Evolutionary conservation across 35 echinoderm and acorn worm species (phyloP), one percentile per base, ranked within the genome.

Genomic region (Ophioderma brevispina): DNA sequence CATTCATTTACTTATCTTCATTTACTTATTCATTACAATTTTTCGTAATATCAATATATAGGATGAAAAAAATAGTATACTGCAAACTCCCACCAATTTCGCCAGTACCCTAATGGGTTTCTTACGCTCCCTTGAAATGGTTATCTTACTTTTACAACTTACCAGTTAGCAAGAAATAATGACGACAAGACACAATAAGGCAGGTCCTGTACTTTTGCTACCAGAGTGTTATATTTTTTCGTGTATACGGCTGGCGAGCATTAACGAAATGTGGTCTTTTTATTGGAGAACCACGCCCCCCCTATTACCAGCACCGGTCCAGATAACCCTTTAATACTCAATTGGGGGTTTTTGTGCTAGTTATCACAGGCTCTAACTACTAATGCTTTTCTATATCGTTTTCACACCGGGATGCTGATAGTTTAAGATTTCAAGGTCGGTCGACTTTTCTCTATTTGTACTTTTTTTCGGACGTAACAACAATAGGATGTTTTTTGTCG

Each of bases 401-500:
- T 70, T 70, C 59, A 70, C 59, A 70, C 59, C 10, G 59, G 15
- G 2, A 2, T 70, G n/a, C 59, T 30, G 17, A 46, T 70, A 25
- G 15, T 70, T 70, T 25, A 25, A 2, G n/a, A 3, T 70, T 70
- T 70, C 59, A 70, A 70, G 59, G 59, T 70, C 59, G 59, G 10
- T 13, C 59, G 28, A 70, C 2, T 30, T 70, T 70, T 15, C 59
- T 25, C n/a, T 2, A 18, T 3, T 25, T 70, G 59, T 70, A 70
- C 59, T 70, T 70, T 70, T 70, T 70, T 70, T 70, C 59, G 59
- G 59, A 70, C n/a, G 59, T 70, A 46, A 46, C 41, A 46, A 46
- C 41, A 46, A 46, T 46, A 46, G 41, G 5, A 46, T 46, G 17
- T 46, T 46, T n/a, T 46, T 46, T 4, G 41, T 46, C 41, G 41